phyloP scores from a whole-genome alignment of 53 echinoderm and acorn worm genomes.

The Mesocentrotus franciscanus region DNA sequence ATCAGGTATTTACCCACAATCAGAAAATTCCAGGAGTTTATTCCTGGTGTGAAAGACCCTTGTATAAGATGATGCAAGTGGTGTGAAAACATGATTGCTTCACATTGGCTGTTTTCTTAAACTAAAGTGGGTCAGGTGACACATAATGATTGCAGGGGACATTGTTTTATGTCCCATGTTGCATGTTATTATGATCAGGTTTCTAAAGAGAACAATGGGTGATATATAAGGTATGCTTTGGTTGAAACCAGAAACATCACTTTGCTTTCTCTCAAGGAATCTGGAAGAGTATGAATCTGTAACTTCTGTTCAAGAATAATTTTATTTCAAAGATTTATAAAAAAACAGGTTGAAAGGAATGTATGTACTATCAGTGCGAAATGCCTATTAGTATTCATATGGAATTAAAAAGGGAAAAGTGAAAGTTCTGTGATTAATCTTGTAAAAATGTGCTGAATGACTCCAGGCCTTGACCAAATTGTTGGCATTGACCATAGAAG shows the following conservation, averaged over 20 bases:
- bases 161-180: not conserved
- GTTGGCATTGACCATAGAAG: not conserved
- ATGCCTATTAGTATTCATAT: no score
- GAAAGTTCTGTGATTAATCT: slow-evolving; percentile 11
- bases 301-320: not conserved
- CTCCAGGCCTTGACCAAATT: not conserved
- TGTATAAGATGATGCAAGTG: not conserved
- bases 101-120: not conserved
- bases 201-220: slow-evolving; percentile 31
- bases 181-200: not conserved
- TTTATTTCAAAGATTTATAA: no score
- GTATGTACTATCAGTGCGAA: no score
- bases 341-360: no score
- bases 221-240: not conserved
- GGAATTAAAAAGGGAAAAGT: not conserved
- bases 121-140: not conserved
- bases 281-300: not conserved
- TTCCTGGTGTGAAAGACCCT: not conserved
- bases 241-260: not conserved
- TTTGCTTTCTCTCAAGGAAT: not conserved
- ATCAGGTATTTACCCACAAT: no score
- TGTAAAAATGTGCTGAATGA: slow-evolving; percentile 18
- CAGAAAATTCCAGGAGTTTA: no score
- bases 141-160: not conserved
- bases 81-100: not conserved